A percentile compares a stretch with the other conserved stretches of the same genome.
These are phyloP conservation scores for Corythaeola cristata DNA, from an alignment of 2,113 vertebrate genomes.

Conservation along the genomic window DNA sequence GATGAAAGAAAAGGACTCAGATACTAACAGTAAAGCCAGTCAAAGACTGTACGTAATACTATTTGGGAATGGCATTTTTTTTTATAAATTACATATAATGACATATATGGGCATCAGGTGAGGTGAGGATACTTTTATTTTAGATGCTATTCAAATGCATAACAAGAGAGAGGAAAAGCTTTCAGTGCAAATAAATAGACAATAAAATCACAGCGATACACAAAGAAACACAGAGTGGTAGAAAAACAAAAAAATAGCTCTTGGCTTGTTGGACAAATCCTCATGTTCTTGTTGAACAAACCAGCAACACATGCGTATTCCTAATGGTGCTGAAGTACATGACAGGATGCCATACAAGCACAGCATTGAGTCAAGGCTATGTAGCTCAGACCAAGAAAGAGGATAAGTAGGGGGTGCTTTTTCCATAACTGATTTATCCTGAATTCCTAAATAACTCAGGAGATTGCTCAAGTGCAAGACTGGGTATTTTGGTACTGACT, in stretches of 20 bases:
- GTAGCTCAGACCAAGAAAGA: background rate
- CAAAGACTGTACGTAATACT: background rate
- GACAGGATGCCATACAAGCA: background rate
- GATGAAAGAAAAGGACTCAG: background rate
- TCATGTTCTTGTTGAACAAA: background rate
- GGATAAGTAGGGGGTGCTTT: background rate
- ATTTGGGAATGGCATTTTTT: background rate
- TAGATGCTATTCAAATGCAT: background rate
- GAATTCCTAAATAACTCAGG: background rate
- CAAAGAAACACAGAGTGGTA: background rate
- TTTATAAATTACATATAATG: background rate
- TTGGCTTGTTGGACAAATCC: background rate
- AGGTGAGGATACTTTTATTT: background rate
- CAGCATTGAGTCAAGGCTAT: background rate
- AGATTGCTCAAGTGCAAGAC: background rate
- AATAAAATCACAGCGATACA: background rate
- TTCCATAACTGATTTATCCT: background rate
- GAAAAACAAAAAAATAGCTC: background rate
- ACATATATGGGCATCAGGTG: background rate
- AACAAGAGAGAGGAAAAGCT: background rate
- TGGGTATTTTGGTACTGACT: background rate
- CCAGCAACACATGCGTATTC: no score
- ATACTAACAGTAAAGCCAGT: background rate
- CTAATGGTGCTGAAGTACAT: background rate
- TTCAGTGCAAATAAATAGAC: background rate